Evolutionary conservation across 2,113 vertebrate genomes (phyloP).

Genomic region (Actenoides lindsayi): DNA sequence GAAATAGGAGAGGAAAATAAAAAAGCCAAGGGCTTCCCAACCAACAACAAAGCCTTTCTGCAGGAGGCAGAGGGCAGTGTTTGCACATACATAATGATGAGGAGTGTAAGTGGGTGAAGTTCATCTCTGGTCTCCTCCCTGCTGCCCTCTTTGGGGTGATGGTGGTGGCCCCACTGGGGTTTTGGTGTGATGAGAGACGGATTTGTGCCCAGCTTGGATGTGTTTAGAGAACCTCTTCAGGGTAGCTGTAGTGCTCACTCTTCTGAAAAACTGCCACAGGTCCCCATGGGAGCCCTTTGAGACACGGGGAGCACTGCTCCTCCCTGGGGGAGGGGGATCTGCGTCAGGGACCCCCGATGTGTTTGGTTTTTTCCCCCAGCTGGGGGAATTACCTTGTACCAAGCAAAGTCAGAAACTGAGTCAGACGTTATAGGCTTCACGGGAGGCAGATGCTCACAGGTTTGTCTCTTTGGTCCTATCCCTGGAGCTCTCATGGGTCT

Average conservation of each 20-base stretch:
- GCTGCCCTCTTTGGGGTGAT: neutral
- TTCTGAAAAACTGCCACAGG: fast-evolving
- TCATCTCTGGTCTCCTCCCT: neutral
- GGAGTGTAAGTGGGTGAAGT: fast-evolving
- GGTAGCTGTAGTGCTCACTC: neutral
- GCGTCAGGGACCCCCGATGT: fast-evolving
- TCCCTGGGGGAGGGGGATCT: fast-evolving
- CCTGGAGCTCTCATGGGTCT: neutral
- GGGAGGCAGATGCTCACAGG: neutral
- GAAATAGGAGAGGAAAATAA: neutral
- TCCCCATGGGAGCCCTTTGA: neutral
- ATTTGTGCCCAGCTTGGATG: neutral
- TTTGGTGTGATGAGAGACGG: neutral
- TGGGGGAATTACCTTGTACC: neutral
- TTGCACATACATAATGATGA: slow-evolving; percentile 2
- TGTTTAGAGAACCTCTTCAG: neutral
- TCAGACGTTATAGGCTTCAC: neutral
- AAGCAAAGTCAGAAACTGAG: neutral
- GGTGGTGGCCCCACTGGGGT: neutral
- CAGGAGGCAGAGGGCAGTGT: slow-evolving; percentile 70
- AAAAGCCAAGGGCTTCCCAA: neutral
- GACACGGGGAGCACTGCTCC: neutral
- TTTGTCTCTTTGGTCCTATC: neutral
- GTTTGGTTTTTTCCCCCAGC: neutral
- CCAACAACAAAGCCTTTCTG: neutral